Evolutionary conservation across 2,888 invertebrate genomes (phyloP).

Genomic region (Ophion slaviceki): DNA sequence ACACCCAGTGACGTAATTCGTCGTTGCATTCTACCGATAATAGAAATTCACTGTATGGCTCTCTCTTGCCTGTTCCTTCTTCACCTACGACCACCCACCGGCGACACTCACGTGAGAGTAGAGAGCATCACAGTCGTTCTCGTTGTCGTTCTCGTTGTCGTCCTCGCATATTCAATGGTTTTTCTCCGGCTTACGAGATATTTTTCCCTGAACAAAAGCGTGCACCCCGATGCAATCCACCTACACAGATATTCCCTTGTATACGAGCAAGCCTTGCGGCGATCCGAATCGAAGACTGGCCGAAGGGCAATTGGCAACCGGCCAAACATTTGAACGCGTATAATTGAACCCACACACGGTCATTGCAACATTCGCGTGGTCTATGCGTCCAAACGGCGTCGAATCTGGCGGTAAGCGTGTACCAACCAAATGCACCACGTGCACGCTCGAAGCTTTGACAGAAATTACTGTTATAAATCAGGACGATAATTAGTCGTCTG

Average conservation of each 20-base stretch:
- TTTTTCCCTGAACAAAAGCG: neutral
- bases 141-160: slow-evolving; percentile 17
- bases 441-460: slow-evolving; percentile 26
- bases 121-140: slow-evolving; percentile 3
- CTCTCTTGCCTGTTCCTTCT: neutral
- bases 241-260: neutral
- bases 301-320: slow-evolving; percentile 74
- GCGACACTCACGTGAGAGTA: neutral
- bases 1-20: slow-evolving; percentile 67
- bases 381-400: neutral
- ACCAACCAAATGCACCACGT: slow-evolving; percentile 1
- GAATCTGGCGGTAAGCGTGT: neutral
- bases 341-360: slow-evolving; percentile 71
- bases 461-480: slow-evolving; percentile 55
- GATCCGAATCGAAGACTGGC: slow-evolving; percentile 70
- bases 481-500: slow-evolving; percentile 59
- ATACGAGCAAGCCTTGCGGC: slow-evolving; percentile 63
- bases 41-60: slow-evolving; percentile 69
- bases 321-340: slow-evolving; percentile 72
- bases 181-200: slow-evolving; percentile 14
- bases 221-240: neutral
- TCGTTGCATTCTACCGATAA: slow-evolving; percentile 70
- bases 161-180: slow-evolving; percentile 17
- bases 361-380: slow-evolving; percentile 11
- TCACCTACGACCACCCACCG: neutral